These are phyloP conservation scores for Quiscalus mexicanus DNA, from an alignment of 2,113 vertebrate species.

Conservation along the genomic window DNA sequence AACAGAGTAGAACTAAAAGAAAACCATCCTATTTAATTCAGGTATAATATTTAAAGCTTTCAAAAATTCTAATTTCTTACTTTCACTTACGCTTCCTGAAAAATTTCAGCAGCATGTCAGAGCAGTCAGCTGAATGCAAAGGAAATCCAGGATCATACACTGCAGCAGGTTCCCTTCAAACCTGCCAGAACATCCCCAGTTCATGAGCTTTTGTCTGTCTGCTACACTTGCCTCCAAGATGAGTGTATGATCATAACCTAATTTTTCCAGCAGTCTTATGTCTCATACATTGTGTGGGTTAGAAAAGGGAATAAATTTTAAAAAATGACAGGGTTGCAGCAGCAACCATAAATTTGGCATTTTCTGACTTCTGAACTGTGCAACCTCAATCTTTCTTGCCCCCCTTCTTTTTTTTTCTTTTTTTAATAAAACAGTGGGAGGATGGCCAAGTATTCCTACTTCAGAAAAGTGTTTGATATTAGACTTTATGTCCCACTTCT, in stretches of 20 bases:
- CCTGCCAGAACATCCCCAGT: background rate
- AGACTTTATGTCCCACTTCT: background rate
- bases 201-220: background rate
- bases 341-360: background rate
- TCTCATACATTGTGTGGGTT: background rate
- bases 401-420: fast-evolving
- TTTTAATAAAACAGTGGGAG: background rate
- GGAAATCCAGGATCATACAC: background rate
- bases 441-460: background rate
- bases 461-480: background rate
- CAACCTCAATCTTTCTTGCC: background rate
- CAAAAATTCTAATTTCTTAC: background rate
- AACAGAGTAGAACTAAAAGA: background rate
- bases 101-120: background rate
- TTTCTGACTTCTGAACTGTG: background rate
- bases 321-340: background rate
- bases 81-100: background rate
- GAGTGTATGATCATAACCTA: background rate
- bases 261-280: background rate
- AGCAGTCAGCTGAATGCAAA: background rate
- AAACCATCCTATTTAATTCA: background rate
- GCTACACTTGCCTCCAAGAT: background rate
- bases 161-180: background rate
- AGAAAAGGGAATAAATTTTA: background rate
- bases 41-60: background rate